Base-by-base conservation (phyloP, 2,888 invertebrate species). In the Argyresthia albistria region DNA sequence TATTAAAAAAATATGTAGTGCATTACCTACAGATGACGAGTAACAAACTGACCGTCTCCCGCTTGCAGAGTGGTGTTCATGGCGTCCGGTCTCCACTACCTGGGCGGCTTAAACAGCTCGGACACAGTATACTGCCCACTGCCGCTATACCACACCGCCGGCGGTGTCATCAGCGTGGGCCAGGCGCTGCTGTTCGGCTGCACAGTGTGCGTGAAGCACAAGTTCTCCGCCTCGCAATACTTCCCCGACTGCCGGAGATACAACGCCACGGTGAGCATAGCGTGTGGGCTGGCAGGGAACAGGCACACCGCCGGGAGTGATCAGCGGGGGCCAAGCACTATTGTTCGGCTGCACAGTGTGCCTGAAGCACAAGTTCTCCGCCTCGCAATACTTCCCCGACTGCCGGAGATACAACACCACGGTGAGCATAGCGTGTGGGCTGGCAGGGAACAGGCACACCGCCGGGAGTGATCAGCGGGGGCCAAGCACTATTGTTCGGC, bases 91-190 rank as follows among this genome's bases (percentile, higher is more conserved):
- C 90, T 95, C 54, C 90, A 91, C 65, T 90, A 89, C 69, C 78
- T 94, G 61, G 89, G 92, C 58, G 89, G 90, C 0, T 89, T 97
- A 52, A 88, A 77, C 10, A 65, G 75, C 1, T 82, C 90, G 7
- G 98, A 99, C 74, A 88, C 93, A 42, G 90, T 97, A 62, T 99
- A 99, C 76, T 94, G 95, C 15, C 93, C 97, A 0, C 88, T 99
- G 60, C 99, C 99, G 0, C 87, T 99, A n/a, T 99, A 99, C 78
- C 99, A 99, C 75, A 96, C 98, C 0, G 97, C 97, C 0, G 98
- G 97, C 12, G 97, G 98, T 9, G 90, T 95, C 53, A 91, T 97
- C 82, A 93, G 95, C 53, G 88, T 94, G 47, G 97, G 97, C 0
- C 95, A 96, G 70, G 92, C 94, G 50, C 62, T 94, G 55, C 80